Conservation (phyloP, 2,113 vertebrate genomes). For the Percina caprodes region DNA sequence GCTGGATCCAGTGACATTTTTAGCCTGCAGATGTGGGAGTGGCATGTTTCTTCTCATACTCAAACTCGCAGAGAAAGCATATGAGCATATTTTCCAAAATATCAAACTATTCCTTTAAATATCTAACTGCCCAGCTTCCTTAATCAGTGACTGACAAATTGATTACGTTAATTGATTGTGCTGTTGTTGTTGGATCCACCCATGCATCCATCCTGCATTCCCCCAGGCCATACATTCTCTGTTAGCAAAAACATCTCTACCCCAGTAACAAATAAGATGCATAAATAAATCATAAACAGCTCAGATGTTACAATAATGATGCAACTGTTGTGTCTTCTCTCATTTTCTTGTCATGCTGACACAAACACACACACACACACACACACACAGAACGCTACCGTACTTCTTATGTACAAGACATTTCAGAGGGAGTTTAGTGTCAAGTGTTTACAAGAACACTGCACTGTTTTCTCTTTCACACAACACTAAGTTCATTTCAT, state of each 20-base stretch:
- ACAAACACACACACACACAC: conserved; percentile 18
- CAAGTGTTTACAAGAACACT: conserved; percentile 64
- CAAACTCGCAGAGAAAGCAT: neutral
- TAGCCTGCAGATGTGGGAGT: no score
- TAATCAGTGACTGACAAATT: conserved; percentile 14
- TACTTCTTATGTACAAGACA: conserved; percentile 56
- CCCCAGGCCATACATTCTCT: conserved; percentile 52
- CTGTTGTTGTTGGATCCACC: conserved; percentile 5
- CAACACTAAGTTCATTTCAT: conserved; percentile 67
- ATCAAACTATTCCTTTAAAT: neutral
- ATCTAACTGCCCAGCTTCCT: neutral
- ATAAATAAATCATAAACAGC: conserved; percentile 78
- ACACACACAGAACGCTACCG: conserved; percentile 33
- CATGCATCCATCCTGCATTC: conserved; percentile 13
- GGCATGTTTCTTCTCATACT: no score
- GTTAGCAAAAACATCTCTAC: conserved; percentile 65
- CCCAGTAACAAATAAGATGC: conserved; percentile 71
- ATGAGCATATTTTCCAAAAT: neutral
- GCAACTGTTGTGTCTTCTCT: conserved; percentile 81
- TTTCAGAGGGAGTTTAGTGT: conserved; percentile 71
- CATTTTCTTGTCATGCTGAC: conserved; percentile 73
- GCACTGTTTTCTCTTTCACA: conserved; percentile 62
- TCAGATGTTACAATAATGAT: conserved; percentile 80
- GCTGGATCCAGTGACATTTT: no score
- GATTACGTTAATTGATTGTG: conserved; percentile 8